Evolutionary conservation across 2,113 vertebrate genomes (phyloP).

Genomic region (Equus przewalskii): DNA sequence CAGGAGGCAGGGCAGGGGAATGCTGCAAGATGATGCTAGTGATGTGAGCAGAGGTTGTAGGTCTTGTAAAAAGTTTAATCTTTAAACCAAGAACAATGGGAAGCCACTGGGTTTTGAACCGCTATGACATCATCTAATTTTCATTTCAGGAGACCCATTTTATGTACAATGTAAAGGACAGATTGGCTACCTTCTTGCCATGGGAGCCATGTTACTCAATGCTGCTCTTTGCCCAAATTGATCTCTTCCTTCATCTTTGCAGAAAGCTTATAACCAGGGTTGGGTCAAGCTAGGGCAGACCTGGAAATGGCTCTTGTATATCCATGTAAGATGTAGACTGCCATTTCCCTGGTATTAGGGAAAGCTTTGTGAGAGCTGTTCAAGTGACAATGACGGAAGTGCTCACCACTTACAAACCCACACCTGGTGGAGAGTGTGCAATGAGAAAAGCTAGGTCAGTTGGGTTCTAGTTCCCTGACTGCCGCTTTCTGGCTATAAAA

Average conservation of each 20-base stretch:
- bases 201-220: not conserved
- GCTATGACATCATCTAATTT: not conserved
- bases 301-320: not conserved
- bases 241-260: not conserved
- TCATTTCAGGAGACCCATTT: not conserved
- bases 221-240: not conserved
- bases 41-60: not conserved
- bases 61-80: not conserved
- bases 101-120: not conserved
- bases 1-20: fast-evolving
- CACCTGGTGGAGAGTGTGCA: not conserved
- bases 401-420: not conserved
- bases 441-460: not conserved
- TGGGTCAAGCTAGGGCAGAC: not conserved
- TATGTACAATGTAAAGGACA: not conserved
- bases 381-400: not conserved
- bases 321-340: not conserved
- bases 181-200: not conserved
- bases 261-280: not conserved
- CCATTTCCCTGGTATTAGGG: no score
- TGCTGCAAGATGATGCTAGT: not conserved
- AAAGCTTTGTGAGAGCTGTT: not conserved
- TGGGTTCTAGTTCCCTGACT: not conserved
- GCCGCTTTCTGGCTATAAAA: not conserved
- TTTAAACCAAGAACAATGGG: not conserved